Conservation (phyloP, 1,140 invertebrate genomes). For the Aradophagus sp. region DNA sequence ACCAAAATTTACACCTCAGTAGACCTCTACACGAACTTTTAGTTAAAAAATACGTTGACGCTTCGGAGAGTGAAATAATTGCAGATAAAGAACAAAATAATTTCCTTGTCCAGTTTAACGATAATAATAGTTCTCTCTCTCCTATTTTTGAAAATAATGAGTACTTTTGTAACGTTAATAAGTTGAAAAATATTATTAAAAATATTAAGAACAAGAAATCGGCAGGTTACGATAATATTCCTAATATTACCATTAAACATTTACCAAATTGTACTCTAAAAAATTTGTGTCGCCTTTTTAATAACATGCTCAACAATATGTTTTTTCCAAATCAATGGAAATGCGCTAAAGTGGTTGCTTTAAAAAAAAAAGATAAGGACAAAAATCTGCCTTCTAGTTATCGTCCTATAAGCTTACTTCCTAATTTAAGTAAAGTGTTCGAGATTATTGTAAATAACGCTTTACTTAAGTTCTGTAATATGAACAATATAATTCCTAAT, state of each 20-base stretch:
- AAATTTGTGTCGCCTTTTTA: constrained; percentile 16
- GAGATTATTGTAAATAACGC: no score
- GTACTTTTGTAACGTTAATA: background rate
- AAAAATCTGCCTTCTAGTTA: background rate
- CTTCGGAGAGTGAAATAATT: constrained; percentile 3
- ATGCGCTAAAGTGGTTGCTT: constrained; percentile 14
- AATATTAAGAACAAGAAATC: constrained; percentile 33
- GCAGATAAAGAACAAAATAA: background rate
- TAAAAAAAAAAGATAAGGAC: constrained; percentile 32
- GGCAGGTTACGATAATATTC: constrained; percentile 21
- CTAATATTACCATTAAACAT: constrained; percentile 18
- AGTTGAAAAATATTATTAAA: constrained; percentile 1
- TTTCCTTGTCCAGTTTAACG: background rate
- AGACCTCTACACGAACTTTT: background rate
- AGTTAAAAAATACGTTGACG: constrained; percentile 1
- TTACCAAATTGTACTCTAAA: background rate
- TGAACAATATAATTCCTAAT: no score
- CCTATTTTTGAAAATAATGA: background rate
- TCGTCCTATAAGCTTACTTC: background rate
- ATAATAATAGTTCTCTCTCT: background rate
- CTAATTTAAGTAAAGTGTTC: background rate
- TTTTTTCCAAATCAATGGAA: constrained; percentile 23
- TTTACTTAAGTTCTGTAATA: no score
- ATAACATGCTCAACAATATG: constrained; percentile 34
- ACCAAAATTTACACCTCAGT: constrained; percentile 15